These are phyloP conservation scores for Acanthopleura granulata DNA, from an alignment of 2,888 invertebrate genomes.

Conservation along the genomic window DNA sequence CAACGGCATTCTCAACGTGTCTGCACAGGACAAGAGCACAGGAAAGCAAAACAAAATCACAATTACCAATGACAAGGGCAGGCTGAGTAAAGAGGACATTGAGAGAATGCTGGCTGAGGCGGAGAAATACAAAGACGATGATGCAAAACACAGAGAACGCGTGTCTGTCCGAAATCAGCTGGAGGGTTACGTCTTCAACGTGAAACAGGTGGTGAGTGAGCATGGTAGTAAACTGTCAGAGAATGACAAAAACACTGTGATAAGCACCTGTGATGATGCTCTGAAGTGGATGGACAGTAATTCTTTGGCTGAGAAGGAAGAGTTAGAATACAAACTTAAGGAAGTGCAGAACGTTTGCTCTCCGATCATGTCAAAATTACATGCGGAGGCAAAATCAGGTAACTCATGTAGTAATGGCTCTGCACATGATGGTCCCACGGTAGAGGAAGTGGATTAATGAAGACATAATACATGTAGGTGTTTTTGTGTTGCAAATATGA, in stretches of 20 bases:
- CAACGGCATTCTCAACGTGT: constrained; percentile 80
- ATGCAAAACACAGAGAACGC: constrained; percentile 58
- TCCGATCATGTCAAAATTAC: constrained; percentile 79
- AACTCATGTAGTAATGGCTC: constrained; percentile 38
- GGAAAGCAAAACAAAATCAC: constrained; percentile 86
- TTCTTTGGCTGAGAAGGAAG: constrained; percentile 80
- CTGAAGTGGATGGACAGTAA: constrained; percentile 87
- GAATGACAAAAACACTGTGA: constrained; percentile 79
- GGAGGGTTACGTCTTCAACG: constrained; percentile 55
- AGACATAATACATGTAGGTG: too few relatives aligned
- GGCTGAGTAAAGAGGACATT: constrained; percentile 87
- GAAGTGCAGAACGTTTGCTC: constrained; percentile 82
- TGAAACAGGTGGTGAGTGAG: constrained; percentile 75
- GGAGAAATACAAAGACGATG: constrained; percentile 61
- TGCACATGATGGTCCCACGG: constrained; percentile 70
- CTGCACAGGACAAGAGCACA: constrained; percentile 79
- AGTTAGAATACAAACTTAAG: constrained; percentile 83
- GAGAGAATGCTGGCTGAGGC: constrained; percentile 76
- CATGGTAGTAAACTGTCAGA: constrained; percentile 73
- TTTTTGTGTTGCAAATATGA: too few relatives aligned
- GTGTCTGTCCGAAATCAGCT: constrained; percentile 55
- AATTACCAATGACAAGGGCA: constrained; percentile 88
- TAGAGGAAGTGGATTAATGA: constrained; percentile 75
- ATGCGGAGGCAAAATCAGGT: constrained; percentile 29
- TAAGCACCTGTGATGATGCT: constrained; percentile 73